Percentiles rank a stretch among this genome's conserved stretches.
phyloP scores from a whole-genome alignment of 2,888 invertebrate species.

The Conops quadrifasciatus region DNA sequence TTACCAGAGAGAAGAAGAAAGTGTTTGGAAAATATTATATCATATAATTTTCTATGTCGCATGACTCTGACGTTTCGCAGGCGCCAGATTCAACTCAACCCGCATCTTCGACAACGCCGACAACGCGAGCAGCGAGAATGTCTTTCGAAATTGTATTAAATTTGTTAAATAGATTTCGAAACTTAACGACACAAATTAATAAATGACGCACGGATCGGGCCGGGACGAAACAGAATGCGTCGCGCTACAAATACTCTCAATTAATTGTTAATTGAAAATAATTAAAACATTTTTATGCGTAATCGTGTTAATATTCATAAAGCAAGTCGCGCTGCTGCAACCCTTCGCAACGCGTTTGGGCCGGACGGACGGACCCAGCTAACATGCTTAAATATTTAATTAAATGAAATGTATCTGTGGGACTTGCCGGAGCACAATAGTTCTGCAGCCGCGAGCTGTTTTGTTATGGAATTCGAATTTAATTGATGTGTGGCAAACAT shows the following conservation, averaged over 20 bases:
- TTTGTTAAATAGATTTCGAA: slow-evolving; percentile 20
- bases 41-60: too few species aligned
- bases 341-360: background rate
- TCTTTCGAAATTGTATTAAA: slow-evolving; percentile 15
- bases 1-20: too few species aligned
- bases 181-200: slow-evolving; percentile 27
- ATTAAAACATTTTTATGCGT: slow-evolving; percentile 66
- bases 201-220: background rate
- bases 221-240: background rate
- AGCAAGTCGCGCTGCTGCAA: slow-evolving; percentile 40
- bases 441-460: background rate
- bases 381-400: slow-evolving; percentile 33
- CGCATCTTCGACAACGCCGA: slow-evolving; percentile 29
- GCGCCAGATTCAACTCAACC: background rate
- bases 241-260: slow-evolving; percentile 54
- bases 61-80: too few species aligned
- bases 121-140: slow-evolving; percentile 28
- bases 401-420: slow-evolving; percentile 36
- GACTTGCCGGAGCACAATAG: slow-evolving; percentile 19
- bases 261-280: slow-evolving; percentile 66
- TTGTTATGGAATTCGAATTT: slow-evolving; percentile 53
- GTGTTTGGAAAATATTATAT: too few species aligned
- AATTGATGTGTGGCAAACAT: slow-evolving; percentile 36
- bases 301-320: slow-evolving; percentile 65
- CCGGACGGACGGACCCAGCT: background rate